Evolutionary conservation across 1,140 invertebrate genomes (phyloP).

Genomic region (Nasonia giraulti): DNA sequence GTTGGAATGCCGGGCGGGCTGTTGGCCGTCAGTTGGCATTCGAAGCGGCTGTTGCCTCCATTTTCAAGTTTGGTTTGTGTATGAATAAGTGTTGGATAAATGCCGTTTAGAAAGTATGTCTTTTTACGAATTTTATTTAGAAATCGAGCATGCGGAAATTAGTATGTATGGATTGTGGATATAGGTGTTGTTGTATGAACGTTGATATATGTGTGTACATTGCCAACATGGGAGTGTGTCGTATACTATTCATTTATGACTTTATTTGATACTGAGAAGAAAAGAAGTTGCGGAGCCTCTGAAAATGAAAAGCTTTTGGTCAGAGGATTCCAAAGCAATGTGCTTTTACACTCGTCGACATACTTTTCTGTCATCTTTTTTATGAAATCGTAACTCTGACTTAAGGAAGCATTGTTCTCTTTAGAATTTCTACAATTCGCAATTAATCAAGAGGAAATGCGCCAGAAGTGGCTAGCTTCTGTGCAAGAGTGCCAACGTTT

Average conservation of each 20-base stretch:
- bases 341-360: neutral
- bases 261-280: too few species aligned
- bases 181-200: too few species aligned
- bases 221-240: too few species aligned
- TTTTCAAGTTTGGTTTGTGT: neutral
- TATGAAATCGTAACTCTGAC: neutral
- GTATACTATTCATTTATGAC: too few species aligned
- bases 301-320: neutral
- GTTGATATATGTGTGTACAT: too few species aligned
- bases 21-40: neutral
- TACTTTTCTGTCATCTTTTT: neutral
- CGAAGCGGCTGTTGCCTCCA: neutral
- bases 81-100: too few species aligned
- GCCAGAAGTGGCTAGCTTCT: slow-evolving; percentile 80
- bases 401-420: slow-evolving; percentile 36
- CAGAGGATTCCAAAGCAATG: neutral
- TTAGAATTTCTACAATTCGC: slow-evolving; percentile 84
- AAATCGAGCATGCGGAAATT: too few species aligned
- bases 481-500: slow-evolving; percentile 81
- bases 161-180: too few species aligned
- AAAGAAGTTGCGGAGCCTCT: too few species aligned
- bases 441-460: slow-evolving; percentile 81
- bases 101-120: too few species aligned
- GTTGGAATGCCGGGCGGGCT: too few species aligned
- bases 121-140: too few species aligned